phyloP scores from a whole-genome alignment of 2,797 vertebrate species.

The Myotis findleyi region DNA sequence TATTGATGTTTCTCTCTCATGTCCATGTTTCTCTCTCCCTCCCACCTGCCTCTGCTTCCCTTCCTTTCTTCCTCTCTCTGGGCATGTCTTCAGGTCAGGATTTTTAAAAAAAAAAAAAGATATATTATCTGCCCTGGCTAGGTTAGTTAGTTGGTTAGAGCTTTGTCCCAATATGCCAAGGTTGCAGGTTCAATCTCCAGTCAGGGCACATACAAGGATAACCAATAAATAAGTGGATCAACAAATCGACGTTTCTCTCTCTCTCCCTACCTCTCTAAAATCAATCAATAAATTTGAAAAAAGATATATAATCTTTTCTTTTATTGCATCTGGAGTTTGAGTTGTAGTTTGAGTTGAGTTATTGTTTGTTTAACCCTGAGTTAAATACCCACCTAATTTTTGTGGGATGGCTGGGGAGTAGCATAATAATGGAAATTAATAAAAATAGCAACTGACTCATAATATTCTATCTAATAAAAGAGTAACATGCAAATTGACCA shows the following conservation, averaged over 20 bases:
- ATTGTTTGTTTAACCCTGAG: neutral
- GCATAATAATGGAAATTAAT: slow-evolving; percentile 16
- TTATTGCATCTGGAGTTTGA: slow-evolving; percentile 2
- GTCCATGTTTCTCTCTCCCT: too few species aligned
- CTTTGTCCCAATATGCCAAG: neutral
- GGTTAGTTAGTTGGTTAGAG: neutral
- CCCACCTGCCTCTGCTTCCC: too few species aligned
- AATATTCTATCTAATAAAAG: neutral
- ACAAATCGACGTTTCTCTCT: neutral
- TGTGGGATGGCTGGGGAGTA: neutral
- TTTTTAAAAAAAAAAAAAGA: neutral
- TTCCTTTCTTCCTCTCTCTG: too few species aligned
- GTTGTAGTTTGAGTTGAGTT: too few species aligned
- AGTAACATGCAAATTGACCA: too few species aligned
- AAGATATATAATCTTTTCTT: neutral
- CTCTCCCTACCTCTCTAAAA: neutral
- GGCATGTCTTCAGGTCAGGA: too few species aligned
- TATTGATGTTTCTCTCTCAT: too few species aligned
- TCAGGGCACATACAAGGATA: neutral
- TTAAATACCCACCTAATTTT: slow-evolving; percentile 49
- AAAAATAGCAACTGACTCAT: neutral
- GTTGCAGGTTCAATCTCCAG: neutral
- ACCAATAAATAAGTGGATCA: neutral
- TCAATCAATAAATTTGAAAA: neutral
- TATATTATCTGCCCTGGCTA: neutral